phyloP scores from a whole-genome alignment of 2,888 invertebrate genomes.

The Diachrysia chrysitis region DNA sequence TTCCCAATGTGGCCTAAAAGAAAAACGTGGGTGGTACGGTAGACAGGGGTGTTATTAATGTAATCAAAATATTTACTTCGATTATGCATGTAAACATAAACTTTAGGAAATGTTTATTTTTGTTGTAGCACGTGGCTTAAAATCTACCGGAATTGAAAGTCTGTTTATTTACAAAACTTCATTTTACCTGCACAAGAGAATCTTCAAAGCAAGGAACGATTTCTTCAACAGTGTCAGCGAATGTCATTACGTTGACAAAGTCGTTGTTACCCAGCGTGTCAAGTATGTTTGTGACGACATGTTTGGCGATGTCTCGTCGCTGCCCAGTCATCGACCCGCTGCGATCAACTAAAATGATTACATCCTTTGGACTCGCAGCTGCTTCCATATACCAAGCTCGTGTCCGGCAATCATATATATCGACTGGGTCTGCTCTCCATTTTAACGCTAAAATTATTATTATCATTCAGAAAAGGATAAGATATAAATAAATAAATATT shows the following conservation, averaged over 20 bases:
- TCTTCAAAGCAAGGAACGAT: conserved; percentile 97
- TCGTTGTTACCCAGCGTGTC: conserved; percentile 99
- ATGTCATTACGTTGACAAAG: conserved; percentile 98
- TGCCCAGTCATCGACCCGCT: conserved; percentile 98
- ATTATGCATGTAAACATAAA: conserved; percentile 27
- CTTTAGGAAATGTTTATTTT: neutral
- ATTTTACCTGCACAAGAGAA: conserved; percentile 94
- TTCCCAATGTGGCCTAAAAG: conserved; percentile 94
- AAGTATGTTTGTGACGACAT: conserved; percentile 95
- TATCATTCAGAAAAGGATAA: neutral
- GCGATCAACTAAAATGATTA: conserved; percentile 94
- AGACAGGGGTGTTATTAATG: conserved; percentile 5
- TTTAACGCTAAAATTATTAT: conserved; percentile 90
- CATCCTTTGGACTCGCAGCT: conserved; percentile 98
- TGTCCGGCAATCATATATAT: conserved; percentile 98
- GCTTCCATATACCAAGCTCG: conserved; percentile 99
- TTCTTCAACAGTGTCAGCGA: conserved; percentile 94
- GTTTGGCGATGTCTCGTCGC: conserved; percentile 96
- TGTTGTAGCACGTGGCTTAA: neutral
- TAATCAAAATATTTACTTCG: conserved; percentile 19
- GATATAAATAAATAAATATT: conserved; percentile 10
- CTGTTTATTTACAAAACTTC: neutral
- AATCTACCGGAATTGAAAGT: neutral
- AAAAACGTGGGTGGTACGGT: conserved; percentile 7
- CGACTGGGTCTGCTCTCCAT: conserved; percentile 94